phyloP scores from a whole-genome alignment of 2,888 invertebrate species.

The Imbricaverruca yamaguchii region DNA sequence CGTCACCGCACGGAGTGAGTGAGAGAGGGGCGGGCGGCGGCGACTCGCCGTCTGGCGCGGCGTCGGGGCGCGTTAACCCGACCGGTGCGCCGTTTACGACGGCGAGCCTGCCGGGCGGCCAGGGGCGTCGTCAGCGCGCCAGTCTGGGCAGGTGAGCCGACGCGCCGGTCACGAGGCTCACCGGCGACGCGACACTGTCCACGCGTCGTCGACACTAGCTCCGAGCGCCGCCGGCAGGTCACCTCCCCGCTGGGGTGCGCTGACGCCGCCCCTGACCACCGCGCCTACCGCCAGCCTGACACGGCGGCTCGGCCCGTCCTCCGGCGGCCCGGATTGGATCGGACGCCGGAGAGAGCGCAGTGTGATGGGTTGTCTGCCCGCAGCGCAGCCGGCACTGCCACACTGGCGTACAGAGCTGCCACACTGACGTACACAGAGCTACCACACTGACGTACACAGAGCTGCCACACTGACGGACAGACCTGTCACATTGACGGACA shows the following conservation, averaged over 20 bases:
- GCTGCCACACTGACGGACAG: too few species aligned
- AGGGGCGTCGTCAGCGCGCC: not conserved
- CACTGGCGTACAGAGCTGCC: too few species aligned
- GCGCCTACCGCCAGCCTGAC: not conserved
- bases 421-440: too few species aligned
- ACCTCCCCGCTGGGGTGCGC: not conserved
- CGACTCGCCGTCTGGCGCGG: conserved; percentile 11
- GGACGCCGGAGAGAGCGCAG: too few species aligned
- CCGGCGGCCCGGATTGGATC: too few species aligned
- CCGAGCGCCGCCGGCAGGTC: not conserved
- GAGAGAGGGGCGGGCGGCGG: not conserved
- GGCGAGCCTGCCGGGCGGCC: not conserved
- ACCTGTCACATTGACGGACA: too few species aligned
- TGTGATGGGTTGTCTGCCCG: too few species aligned
- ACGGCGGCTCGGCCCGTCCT: too few species aligned
- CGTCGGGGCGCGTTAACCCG: conserved; percentile 5
- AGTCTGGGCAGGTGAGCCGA: not conserved
- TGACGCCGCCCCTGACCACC: not conserved
- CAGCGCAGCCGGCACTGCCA: too few species aligned
- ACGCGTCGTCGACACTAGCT: not conserved
- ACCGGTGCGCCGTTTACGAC: not conserved
- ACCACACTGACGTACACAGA: too few species aligned
- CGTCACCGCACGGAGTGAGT: not conserved
- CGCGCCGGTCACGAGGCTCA: not conserved
- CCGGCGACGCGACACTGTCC: not conserved